These are phyloP conservation scores for Acanthococcus lagerstroemiae DNA, from an alignment of 2,888 invertebrate species.

Conservation along the genomic window DNA sequence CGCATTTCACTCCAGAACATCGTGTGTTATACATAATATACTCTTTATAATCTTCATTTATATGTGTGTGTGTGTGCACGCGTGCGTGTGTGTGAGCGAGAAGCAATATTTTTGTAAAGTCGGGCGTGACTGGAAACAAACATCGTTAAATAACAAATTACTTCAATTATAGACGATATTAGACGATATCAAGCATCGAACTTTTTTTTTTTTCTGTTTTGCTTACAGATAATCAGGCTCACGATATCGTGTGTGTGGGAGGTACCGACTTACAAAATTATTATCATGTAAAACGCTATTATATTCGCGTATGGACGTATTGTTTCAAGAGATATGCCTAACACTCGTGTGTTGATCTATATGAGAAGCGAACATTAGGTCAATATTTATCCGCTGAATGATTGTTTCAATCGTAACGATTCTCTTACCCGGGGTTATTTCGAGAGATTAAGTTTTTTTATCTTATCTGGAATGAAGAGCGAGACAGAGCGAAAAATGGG, in stretches of 20 bases:
- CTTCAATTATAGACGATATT: constrained; percentile 28
- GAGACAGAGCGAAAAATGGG: neutral
- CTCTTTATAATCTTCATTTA: no score
- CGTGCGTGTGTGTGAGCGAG: neutral
- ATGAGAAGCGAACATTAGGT: constrained; percentile 28
- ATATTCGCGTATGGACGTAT: constrained; percentile 24
- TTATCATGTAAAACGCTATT: constrained; percentile 27
- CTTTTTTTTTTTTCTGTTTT: neutral
- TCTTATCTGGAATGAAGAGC: neutral
- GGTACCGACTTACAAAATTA: constrained; percentile 30
- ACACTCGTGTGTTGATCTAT: constrained; percentile 25
- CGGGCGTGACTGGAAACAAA: constrained; percentile 26
- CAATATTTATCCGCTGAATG: constrained; percentile 25
- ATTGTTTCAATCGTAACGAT: constrained; percentile 28
- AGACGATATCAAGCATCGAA: constrained; percentile 25
- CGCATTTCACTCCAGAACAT: no score
- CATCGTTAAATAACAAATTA: constrained; percentile 30
- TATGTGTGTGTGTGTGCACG: neutral
- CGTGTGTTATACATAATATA: no score
- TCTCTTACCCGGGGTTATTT: constrained; percentile 19
- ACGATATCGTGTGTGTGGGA: constrained; percentile 30
- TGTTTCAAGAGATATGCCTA: constrained; percentile 1
- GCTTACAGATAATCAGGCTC: constrained; percentile 25
- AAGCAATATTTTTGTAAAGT: constrained; percentile 1
- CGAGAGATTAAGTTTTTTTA: constrained; percentile 14